Percentiles rank a stretch among this genome's conserved stretches.
Evolutionary conservation across 2,888 invertebrate species (phyloP).

Genomic region (Fragum fragum): DNA sequence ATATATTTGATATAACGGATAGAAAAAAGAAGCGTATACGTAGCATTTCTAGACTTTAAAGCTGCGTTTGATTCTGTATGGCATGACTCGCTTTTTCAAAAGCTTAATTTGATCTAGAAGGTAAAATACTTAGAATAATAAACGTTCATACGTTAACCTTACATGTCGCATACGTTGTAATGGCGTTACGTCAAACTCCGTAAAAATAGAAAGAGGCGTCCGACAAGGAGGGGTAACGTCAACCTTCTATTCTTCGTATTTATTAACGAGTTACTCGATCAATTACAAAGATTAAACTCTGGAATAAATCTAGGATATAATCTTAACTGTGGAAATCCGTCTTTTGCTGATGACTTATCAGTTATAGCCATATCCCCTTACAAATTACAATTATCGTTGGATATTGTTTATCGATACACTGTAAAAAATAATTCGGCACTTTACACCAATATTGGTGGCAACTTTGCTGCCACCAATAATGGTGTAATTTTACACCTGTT

Average conservation of each 20-base stretch:
- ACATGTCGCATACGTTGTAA: neutral
- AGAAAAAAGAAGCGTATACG: neutral
- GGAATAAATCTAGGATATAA: neutral
- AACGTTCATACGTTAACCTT: neutral
- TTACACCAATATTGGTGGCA: too few relatives aligned
- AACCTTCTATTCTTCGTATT: neutral
- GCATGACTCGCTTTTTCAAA: neutral
- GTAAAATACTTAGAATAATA: neutral
- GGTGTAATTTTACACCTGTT: too few relatives aligned
- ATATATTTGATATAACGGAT: too few relatives aligned
- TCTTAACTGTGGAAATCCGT: neutral
- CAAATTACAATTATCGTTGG: too few relatives aligned
- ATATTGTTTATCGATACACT: too few relatives aligned
- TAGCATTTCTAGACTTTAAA: neutral
- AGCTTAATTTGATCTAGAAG: neutral
- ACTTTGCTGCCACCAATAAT: too few relatives aligned
- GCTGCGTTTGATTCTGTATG: neutral
- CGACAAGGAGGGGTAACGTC: neutral
- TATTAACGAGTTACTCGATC: neutral
- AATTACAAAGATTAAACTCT: too few relatives aligned
- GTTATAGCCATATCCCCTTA: neutral
- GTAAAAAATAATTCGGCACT: too few relatives aligned
- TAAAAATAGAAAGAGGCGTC: constrained; percentile 5
- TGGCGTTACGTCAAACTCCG: neutral
- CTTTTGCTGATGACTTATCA: neutral